Base-by-base conservation (phyloP, 37 sponge, comb jelly and placozoan species). In the Diacarnus erythraeanus region DNA sequence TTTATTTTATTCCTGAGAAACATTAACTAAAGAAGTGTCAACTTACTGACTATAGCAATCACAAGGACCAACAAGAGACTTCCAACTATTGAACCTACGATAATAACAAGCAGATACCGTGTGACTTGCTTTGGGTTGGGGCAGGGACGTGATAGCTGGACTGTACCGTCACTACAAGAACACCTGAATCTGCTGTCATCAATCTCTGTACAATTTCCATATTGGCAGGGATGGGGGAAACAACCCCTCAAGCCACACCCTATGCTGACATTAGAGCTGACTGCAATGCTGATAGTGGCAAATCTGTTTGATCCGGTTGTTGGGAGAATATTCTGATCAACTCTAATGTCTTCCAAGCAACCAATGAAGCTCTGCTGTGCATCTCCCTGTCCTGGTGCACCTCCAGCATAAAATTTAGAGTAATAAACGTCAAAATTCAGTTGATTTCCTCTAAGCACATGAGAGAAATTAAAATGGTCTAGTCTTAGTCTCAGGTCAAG, bases 321-420 rank as follows among this genome's bases (percentile, higher is more conserved):
- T 1, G 89, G 89, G 9, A 89, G 77, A 1, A 57, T 38, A 34
- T 64, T 69, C 10, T 41, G 59, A 42, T 79, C 70, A 0, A 89
- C 33, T 41, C 89, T 72, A 59, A 89, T 74, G 42, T 89, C 84
- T 17, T 88, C 68, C 4, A 89, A 21, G 29, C 89, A 89, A 10
- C 89, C 89, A 23, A 12, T 66, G 39, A 66, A 89, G 33, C 36
- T 35, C 4, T 26, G 56, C 8, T 17, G 38, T 17, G 57, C 57
- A 21, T 43, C 54, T 15, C 43, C n/a, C 10, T 25, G 21, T 67
- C 4, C 1, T 38, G 77, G 88, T 31, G 30, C 29, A 0, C 89
- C 89, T 42, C 84, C 84, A 67, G 75, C 61, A 44, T 75, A 89
- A 23, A 89, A 66, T n/a, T 71, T 22, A 60, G 74, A 76, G 60